These are phyloP conservation scores for Notechis scutatus DNA, from an alignment of 2,113 vertebrate genomes.

Conservation along the genomic window DNA sequence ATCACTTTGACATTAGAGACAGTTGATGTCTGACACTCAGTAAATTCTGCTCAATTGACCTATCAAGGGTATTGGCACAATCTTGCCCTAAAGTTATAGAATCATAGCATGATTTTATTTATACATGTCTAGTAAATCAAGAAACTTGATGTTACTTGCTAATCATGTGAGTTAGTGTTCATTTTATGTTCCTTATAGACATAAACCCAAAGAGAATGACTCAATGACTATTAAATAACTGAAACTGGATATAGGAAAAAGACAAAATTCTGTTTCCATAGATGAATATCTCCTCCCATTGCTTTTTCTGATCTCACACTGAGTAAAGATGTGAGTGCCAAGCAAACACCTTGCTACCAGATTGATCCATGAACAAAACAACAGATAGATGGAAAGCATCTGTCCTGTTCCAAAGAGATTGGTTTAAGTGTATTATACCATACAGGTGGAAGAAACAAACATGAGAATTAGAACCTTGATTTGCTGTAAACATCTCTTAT, in stretches of 20 bases:
- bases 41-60: background rate
- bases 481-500: background rate
- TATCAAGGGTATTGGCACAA: background rate
- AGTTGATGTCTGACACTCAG: background rate
- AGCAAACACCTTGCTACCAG: background rate
- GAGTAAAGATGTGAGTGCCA: background rate
- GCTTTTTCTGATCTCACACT: background rate
- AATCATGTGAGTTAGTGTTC: background rate
- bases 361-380: background rate
- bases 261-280: background rate
- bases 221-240: background rate
- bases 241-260: background rate
- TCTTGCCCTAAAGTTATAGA: background rate
- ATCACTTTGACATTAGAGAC: background rate
- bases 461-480: background rate
- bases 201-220: background rate
- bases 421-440: background rate
- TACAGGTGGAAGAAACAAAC: background rate
- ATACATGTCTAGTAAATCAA: background rate
- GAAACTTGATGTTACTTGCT: background rate
- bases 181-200: background rate
- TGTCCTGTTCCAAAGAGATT: background rate
- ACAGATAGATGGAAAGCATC: background rate
- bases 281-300: background rate
- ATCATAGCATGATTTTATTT: background rate